A percentile compares a stretch with the other conserved stretches of the same genome.
phyloP scores from a whole-genome alignment of 2,888 invertebrate species.

The Urechis unicinctus region DNA sequence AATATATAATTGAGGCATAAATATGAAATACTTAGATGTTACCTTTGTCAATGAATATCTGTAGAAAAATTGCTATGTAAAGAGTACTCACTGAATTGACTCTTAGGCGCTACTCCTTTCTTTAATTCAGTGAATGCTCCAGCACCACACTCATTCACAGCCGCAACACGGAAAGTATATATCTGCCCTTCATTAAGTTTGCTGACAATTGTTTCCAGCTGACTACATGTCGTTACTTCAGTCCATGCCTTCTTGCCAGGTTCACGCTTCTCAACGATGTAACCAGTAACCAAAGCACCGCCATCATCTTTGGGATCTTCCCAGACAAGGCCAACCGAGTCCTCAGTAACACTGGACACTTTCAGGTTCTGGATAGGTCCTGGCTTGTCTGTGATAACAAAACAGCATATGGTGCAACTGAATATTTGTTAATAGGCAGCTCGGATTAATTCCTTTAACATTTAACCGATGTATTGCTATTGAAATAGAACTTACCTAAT shows the following conservation, averaged over 20 bases:
- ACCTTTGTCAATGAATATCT: too few species aligned
- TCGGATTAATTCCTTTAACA: not conserved
- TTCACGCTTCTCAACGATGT: slow-evolving; percentile 52
- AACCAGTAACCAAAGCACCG: slow-evolving; percentile 22
- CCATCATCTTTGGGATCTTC: slow-evolving; percentile 18
- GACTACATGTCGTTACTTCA: slow-evolving; percentile 15
- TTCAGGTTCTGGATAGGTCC: slow-evolving; percentile 58
- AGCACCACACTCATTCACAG: slow-evolving; percentile 68
- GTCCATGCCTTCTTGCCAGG: slow-evolving; percentile 71
- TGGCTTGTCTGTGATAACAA: slow-evolving; percentile 62
- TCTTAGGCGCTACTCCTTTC: slow-evolving; percentile 32
- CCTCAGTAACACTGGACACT: slow-evolving; percentile 63
- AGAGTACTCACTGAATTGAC: slow-evolving; percentile 5
- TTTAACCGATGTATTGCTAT: too few species aligned
- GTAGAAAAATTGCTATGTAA: too few species aligned
- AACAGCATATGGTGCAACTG: too few species aligned
- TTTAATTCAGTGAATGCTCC: slow-evolving; percentile 36
- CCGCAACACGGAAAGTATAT: slow-evolving; percentile 20
- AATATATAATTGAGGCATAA: not conserved
- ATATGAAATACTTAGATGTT: not conserved
- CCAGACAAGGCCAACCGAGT: slow-evolving; percentile 77
- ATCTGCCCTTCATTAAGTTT: slow-evolving; percentile 9
- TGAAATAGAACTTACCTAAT: slow-evolving; percentile 57
- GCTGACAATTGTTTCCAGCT: slow-evolving; percentile 3
- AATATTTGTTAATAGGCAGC: not conserved